Conservation (phyloP, 2,888 invertebrate species). For the Bugulina stolonifera region DNA sequence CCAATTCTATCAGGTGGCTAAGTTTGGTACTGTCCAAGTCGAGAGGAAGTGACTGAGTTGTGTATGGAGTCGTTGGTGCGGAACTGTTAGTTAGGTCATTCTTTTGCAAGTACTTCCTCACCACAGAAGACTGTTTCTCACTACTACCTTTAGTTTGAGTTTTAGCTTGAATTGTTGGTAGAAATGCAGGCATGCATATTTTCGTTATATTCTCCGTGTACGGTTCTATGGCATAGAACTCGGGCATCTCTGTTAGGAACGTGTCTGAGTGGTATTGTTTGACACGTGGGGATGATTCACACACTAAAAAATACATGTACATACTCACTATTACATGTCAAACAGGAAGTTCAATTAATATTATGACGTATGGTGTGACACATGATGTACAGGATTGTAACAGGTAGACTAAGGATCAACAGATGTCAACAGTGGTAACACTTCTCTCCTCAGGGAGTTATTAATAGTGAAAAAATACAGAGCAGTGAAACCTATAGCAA, state of each 20-base stretch:
- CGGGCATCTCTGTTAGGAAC: slow-evolving; percentile 20
- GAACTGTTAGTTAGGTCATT: neutral
- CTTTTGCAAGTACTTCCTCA: neutral
- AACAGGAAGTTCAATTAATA: no score
- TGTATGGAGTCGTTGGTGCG: neutral
- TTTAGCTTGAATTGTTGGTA: slow-evolving; percentile 20
- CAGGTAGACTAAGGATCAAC: no score
- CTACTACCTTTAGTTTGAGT: neutral
- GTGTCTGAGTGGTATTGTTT: slow-evolving; percentile 15
- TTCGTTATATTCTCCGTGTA: neutral
- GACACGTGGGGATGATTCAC: neutral
- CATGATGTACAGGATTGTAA: no score
- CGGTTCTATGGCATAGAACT: slow-evolving; percentile 7
- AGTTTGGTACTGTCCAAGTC: neutral
- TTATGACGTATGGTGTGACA: no score
- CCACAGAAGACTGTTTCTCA: neutral
- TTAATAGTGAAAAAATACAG: no score
- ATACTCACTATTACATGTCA: no score
- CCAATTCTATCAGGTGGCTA: neutral
- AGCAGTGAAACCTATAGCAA: no score
- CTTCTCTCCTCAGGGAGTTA: no score
- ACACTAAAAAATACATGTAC: slow-evolving; percentile 3
- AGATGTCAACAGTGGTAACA: no score
- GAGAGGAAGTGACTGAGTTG: neutral
- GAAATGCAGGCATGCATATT: slow-evolving; percentile 21